Conservation (phyloP, 2,888 invertebrate genomes). For the Netelia virgata region DNA sequence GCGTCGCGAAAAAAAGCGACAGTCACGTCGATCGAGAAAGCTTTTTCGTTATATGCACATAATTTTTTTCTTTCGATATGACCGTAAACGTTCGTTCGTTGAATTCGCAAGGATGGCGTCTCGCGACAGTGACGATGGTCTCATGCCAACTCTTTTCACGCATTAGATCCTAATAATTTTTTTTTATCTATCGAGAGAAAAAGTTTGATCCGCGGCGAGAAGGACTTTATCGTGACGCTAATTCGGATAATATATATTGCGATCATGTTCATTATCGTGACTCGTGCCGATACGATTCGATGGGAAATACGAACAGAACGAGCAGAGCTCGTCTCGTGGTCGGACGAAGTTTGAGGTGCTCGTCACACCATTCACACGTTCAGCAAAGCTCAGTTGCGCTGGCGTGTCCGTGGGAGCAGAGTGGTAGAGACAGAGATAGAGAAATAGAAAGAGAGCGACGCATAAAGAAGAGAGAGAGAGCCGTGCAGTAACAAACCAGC, state of each 20-base stretch:
- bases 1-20: slow-evolving; percentile 40
- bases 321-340: slow-evolving; percentile 50
- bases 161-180: slow-evolving; percentile 9
- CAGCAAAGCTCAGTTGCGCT: slow-evolving; percentile 51
- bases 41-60: slow-evolving; percentile 24
- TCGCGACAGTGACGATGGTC: slow-evolving; percentile 18
- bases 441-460: slow-evolving; percentile 17
- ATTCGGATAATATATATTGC: slow-evolving; percentile 10
- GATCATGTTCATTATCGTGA: slow-evolving; percentile 49
- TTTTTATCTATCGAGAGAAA: background rate
- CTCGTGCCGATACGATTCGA: slow-evolving; percentile 46
- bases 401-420: slow-evolving; percentile 60
- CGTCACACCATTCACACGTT: background rate
- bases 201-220: background rate
- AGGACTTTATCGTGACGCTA: slow-evolving; percentile 1
- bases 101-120: slow-evolving; percentile 35
- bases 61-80: slow-evolving; percentile 4
- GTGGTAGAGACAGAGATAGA: slow-evolving; percentile 3
- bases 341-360: slow-evolving; percentile 59
- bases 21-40: slow-evolving; percentile 19
- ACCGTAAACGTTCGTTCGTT: slow-evolving; percentile 16
- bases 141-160: slow-evolving; percentile 22
- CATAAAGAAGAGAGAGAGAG: slow-evolving; percentile 37
- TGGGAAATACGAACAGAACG: slow-evolving; percentile 24
- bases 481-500: slow-evolving; percentile 68